Evolutionary conservation across 2,888 invertebrate species (phyloP), one percentile per base, ranked within the genome.

Genomic region (Drosophila melanosoma): DNA sequence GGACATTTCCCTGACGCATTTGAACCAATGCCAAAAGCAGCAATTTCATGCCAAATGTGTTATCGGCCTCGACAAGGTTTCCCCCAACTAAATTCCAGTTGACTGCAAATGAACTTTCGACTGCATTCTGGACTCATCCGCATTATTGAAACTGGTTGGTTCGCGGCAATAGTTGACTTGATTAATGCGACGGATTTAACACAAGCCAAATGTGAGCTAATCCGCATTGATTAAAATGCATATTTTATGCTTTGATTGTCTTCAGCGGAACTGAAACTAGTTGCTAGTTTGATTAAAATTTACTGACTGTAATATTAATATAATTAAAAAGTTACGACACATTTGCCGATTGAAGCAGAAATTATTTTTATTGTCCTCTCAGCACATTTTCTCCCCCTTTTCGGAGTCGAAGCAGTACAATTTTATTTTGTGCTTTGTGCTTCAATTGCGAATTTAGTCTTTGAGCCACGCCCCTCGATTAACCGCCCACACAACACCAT

Each of bases 311-410:
- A 53, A 53, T 53, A 68, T 79, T 88, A 88, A 81, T 86, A 71
- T 79, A 90, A 86, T 88, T 77, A 78, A 67, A 89, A 86, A 81
- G 81, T 81, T 85, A 85, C 81, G 74, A 77, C 83, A 77, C 72
- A 77, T 77, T 79, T 81, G 81, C 62, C 81, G 83, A 83, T 60
- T 88, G 76, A 86, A 81, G 79, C 74, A 73, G 74, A 85, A 87
- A 83, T 83, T 73, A 75, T 73, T 63, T 53, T 59, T 29, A 52
- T 54, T 68, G 23, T 58, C 11, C 17, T 40, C 35, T 32, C 32
- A 26, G 12, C 42, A 23, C 23, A 23, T 4, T 23, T 33, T 20
- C 26, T 32, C 11, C 32, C 35, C 15, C 2, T 33, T 36, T 17
- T 42, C 60, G 66, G 62, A 63, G 64, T 67, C 63, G 3, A 49